Evolutionary conservation across 2,888 invertebrate genomes (phyloP).

Genomic region (Leptopilina drosophilae): DNA sequence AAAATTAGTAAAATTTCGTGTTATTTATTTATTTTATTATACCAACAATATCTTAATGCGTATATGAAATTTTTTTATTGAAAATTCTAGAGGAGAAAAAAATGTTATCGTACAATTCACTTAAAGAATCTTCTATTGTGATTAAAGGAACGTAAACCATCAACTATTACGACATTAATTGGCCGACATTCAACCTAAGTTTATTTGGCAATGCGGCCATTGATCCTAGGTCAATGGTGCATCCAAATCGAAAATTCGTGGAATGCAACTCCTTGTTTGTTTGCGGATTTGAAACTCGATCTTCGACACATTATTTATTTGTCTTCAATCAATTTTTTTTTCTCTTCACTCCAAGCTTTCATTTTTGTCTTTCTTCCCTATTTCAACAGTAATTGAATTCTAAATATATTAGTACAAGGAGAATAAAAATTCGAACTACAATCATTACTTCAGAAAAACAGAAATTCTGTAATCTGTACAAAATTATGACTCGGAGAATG

Average conservation of each 20-base stretch:
- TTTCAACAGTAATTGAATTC: too few relatives aligned
- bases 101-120: neutral
- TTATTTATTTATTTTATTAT: too few relatives aligned
- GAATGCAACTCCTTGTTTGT: constrained; percentile 31
- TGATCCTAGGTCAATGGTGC: constrained; percentile 36
- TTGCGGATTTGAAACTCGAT: constrained; percentile 32
- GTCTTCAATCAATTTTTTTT: neutral
- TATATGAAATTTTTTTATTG: neutral
- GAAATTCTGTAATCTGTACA: too few relatives aligned
- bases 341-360: too few relatives aligned
- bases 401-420: too few relatives aligned
- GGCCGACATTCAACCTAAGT: constrained; percentile 37
- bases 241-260: constrained; percentile 36
- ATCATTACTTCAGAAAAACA: too few relatives aligned
- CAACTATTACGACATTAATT: constrained; percentile 33
- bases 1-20: too few relatives aligned
- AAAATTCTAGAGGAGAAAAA: neutral
- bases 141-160: constrained; percentile 6
- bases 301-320: neutral
- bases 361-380: too few relatives aligned
- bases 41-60: too few relatives aligned
- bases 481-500: too few relatives aligned
- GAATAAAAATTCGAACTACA: too few relatives aligned
- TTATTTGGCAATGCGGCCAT: constrained; percentile 39
- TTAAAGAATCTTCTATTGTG: constrained; percentile 2